Evolutionary conservation across 2,888 invertebrate species (phyloP).

Genomic region (Augochlorella aurata): DNA sequence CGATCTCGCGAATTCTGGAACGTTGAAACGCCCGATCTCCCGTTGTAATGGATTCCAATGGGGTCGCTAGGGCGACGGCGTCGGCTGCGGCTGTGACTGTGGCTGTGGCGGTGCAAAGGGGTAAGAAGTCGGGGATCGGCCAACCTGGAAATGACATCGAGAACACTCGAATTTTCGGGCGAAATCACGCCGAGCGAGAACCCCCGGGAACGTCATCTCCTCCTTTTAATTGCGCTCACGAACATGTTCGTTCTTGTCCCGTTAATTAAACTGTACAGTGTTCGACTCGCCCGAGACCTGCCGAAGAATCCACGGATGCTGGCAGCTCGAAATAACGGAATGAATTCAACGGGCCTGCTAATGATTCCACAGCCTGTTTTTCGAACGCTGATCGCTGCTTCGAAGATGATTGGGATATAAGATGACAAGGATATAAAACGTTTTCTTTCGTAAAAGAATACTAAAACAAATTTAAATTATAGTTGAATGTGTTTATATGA

Average conservation of each 20-base stretch:
- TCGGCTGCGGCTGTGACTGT: too few relatives aligned
- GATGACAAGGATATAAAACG: too few relatives aligned
- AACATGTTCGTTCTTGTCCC: constrained; percentile 18
- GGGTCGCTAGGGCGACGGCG: background rate
- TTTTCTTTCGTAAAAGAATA: too few relatives aligned
- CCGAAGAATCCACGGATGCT: constrained; percentile 1
- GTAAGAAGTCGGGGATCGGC: background rate
- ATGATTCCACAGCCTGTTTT: too few relatives aligned
- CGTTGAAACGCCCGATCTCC: constrained; percentile 14
- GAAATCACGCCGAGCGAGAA: constrained; percentile 23
- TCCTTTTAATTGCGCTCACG: constrained; percentile 34
- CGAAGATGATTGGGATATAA: too few relatives aligned
- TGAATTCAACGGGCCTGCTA: background rate
- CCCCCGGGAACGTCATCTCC: constrained; percentile 6
- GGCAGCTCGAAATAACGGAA: background rate
- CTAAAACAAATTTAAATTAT: too few relatives aligned
- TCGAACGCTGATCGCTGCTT: too few relatives aligned
- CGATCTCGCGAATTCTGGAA: constrained; percentile 22
- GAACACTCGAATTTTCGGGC: constrained; percentile 43
- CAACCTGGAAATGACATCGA: constrained; percentile 28
- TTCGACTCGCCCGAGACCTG: background rate
- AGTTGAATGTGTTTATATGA: too few relatives aligned
- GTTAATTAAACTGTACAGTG: constrained; percentile 43
- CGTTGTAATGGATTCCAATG: constrained; percentile 32
- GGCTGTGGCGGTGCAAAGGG: background rate